Percentiles rank a stretch among this genome's conserved stretches.
Evolutionary conservation across 1,140 invertebrate genomes (phyloP).

Genomic region (Philotrypesis tridentata): DNA sequence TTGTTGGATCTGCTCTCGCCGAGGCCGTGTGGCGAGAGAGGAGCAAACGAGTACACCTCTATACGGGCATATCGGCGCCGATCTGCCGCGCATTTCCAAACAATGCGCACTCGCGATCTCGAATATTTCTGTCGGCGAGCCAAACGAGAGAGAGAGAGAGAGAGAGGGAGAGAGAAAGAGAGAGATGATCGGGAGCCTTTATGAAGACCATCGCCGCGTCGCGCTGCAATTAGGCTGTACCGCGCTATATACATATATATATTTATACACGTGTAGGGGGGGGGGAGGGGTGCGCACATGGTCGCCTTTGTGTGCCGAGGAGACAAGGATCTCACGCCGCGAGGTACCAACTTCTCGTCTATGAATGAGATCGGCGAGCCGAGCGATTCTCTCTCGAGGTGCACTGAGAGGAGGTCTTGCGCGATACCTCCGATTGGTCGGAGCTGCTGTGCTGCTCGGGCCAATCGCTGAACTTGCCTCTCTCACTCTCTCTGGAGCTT

Average conservation of each 20-base stretch:
- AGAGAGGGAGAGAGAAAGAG: no score
- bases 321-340: slow-evolving; percentile 5
- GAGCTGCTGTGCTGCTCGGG: background rate
- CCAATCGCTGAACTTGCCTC: background rate
- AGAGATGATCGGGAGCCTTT: slow-evolving; percentile 14
- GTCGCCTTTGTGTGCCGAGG: background rate
- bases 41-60: slow-evolving; percentile 42
- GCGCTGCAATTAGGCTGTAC: slow-evolving; percentile 15
- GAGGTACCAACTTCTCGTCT: background rate
- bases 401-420: background rate
- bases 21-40: slow-evolving; percentile 58
- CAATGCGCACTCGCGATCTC: slow-evolving; percentile 63
- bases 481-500: background rate
- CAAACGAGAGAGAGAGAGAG: no score
- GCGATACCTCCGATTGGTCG: background rate
- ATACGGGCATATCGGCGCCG: background rate
- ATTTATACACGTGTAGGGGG: no score
- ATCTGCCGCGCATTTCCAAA: slow-evolving; percentile 71
- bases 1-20: slow-evolving; percentile 30
- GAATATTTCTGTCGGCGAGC: no score
- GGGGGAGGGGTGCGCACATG: background rate
- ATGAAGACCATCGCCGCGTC: slow-evolving; percentile 1
- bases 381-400: background rate
- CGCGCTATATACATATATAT: no score
- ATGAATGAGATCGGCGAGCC: background rate